phyloP scores from a whole-genome alignment of 2,113 vertebrate genomes.

The Callopanchax toddi region DNA sequence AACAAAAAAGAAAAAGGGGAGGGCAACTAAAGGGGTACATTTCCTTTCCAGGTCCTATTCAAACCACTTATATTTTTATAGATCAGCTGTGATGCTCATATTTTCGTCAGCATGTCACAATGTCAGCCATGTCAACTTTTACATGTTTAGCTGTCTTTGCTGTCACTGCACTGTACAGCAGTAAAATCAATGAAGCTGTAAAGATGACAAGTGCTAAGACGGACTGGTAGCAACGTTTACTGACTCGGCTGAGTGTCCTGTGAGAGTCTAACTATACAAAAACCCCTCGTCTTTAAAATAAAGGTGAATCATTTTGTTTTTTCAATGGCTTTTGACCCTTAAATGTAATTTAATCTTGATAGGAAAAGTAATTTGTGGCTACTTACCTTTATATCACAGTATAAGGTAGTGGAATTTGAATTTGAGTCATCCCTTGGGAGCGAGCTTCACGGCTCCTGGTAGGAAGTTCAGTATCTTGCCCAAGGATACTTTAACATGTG shows the following conservation, averaged over 20 bases:
- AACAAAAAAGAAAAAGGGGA: constrained; percentile 26
- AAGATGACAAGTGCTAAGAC: constrained; percentile 54
- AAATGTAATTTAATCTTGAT: too few species aligned
- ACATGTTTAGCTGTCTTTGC: constrained; percentile 56
- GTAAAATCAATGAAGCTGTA: constrained; percentile 53
- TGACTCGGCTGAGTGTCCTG: constrained; percentile 40
- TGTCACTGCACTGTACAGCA: constrained; percentile 50
- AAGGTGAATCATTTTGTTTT: background rate
- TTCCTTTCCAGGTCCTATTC: constrained; percentile 55
- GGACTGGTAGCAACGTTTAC: constrained; percentile 39
- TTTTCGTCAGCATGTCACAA: constrained; percentile 59
- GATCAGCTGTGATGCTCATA: constrained; percentile 51
- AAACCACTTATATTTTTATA: constrained; percentile 60
- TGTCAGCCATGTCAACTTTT: constrained; percentile 62
- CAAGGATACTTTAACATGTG: too few species aligned
- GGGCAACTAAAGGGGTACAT: constrained; percentile 53
- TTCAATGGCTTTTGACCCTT: too few species aligned
- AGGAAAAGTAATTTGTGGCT: too few species aligned
- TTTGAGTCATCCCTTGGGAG: too few species aligned
- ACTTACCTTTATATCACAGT: too few species aligned
- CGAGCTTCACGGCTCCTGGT: too few species aligned
- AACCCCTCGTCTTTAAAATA: background rate
- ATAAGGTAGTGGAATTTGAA: too few species aligned
- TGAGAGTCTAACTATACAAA: constrained; percentile 9
- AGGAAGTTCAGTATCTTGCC: too few species aligned